Evolutionary conservation across 2,797 vertebrate genomes (phyloP).

Genomic region (Gastrophryne carolinensis): DNA sequence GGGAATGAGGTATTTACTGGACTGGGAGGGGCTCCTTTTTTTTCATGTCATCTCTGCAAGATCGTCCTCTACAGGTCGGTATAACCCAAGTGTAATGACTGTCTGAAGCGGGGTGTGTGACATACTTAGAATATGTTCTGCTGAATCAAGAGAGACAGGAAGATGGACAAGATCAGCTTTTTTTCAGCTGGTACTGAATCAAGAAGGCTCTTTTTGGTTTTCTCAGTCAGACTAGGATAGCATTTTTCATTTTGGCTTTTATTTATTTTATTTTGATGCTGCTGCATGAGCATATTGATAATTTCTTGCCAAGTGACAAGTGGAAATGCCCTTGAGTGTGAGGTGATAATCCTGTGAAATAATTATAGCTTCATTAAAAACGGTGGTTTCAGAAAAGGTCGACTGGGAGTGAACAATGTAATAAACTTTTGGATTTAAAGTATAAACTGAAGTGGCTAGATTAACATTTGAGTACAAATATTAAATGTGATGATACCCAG

Average conservation of each 20-base stretch:
- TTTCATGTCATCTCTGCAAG: too few relatives aligned
- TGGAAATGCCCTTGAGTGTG: background rate
- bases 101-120: too few relatives aligned
- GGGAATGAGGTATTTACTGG: too few relatives aligned
- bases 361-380: background rate
- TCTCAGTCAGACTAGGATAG: background rate
- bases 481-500: background rate
- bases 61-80: too few relatives aligned
- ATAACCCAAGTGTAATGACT: too few relatives aligned
- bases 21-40: too few relatives aligned
- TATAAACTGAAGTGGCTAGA: background rate
- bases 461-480: background rate
- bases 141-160: too few relatives aligned
- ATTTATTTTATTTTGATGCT: background rate
- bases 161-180: too few relatives aligned
- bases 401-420: background rate
- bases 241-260: background rate
- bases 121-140: too few relatives aligned
- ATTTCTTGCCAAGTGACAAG: background rate
- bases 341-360: background rate
- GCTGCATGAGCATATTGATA: background rate
- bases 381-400: background rate
- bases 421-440: background rate
- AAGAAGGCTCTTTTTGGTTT: too few relatives aligned
- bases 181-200: too few relatives aligned